phyloP scores from a whole-genome alignment of 2,888 invertebrate species.

The Trissoscelio sp. region DNA sequence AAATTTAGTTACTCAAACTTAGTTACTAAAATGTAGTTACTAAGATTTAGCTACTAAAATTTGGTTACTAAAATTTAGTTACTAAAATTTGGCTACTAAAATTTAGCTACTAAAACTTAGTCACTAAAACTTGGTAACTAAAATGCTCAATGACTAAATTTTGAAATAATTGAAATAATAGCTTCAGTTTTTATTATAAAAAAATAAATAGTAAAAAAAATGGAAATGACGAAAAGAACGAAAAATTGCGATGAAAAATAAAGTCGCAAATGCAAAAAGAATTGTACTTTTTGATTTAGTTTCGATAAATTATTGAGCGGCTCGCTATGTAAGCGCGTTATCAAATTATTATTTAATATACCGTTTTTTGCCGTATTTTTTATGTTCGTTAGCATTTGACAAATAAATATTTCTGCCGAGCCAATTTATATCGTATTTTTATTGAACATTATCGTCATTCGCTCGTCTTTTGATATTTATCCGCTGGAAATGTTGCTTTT shows the following conservation, averaged over 20 bases:
- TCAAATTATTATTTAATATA: conserved; percentile 57
- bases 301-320: conserved; percentile 31
- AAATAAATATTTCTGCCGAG: conserved; percentile 37
- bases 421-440: conserved; percentile 49
- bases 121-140: no score
- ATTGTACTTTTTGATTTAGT: conserved; percentile 20
- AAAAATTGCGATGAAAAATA: background rate
- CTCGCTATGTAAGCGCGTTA: conserved; percentile 32
- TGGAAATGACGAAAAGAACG: conserved; percentile 5
- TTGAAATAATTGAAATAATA: no score
- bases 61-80: no score
- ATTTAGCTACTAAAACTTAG: no score
- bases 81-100: no score
- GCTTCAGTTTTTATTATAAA: background rate
- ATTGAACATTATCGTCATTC: conserved; percentile 53
- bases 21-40: no score
- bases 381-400: conserved; percentile 33
- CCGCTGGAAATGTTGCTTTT: conserved; percentile 38
- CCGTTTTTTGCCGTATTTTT: conserved; percentile 36
- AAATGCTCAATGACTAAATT: no score
- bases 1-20: no score
- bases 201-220: conserved; percentile 6
- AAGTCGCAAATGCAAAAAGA: conserved; percentile 12
- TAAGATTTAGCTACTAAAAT: no score
- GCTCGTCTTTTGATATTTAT: conserved; percentile 55